These are phyloP conservation scores for Tetragonisca angustula DNA, from an alignment of 2,888 invertebrate genomes.

Conservation along the genomic window DNA sequence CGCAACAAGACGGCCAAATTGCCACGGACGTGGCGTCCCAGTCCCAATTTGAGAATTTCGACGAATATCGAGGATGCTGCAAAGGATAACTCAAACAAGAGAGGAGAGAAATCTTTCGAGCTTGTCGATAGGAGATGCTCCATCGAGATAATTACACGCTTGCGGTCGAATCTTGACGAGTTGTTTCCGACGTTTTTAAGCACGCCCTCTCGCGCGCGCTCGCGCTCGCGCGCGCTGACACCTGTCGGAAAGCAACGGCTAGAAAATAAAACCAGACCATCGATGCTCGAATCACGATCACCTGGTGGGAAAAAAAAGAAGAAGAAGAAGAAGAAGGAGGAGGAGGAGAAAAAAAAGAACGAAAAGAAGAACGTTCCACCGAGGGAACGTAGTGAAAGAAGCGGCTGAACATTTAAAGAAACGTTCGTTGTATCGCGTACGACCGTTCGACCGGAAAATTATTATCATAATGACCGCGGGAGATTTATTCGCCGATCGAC, in stretches of 20 bases:
- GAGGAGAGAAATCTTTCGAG: constrained; percentile 2
- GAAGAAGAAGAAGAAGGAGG: no score
- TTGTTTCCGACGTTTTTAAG: constrained; percentile 23
- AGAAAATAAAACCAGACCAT: neutral
- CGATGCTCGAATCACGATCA: neutral
- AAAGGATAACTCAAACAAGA: no score
- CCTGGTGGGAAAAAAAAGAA: no score
- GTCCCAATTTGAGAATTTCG: neutral
- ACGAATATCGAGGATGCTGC: neutral
- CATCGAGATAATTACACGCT: constrained; percentile 40
- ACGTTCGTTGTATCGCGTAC: constrained; percentile 56
- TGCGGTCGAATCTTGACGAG: constrained; percentile 29
- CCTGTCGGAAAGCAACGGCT: neutral
- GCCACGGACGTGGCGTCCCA: neutral
- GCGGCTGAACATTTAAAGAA: constrained; percentile 59
- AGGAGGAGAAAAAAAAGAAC: neutral
- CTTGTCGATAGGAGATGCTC: constrained; percentile 26
- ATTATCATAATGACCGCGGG: constrained; percentile 79
- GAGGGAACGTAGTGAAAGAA: constrained; percentile 4
- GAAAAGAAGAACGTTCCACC: no score
- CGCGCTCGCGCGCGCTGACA: neutral
- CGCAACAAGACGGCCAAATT: constrained; percentile 6
- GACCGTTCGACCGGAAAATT: constrained; percentile 77
- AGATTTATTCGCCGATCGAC: constrained; percentile 71
- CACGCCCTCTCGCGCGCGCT: neutral